Conservation (phyloP, 1,140 invertebrate genomes). For the Phymorhynchus buccinoides region DNA sequence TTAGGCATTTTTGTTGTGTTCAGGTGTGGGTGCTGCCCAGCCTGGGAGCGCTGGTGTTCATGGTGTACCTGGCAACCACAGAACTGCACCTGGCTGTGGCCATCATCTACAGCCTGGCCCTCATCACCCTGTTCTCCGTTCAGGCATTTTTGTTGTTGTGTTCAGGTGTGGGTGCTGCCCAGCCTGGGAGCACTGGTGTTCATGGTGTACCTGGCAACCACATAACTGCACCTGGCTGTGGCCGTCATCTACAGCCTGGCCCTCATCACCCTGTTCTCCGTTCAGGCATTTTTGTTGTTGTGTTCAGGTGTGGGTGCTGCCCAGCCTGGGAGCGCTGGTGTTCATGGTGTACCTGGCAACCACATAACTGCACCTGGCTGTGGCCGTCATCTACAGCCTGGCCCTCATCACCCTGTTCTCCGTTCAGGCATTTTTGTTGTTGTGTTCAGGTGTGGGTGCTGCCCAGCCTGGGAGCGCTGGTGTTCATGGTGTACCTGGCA, state of each 20-base stretch:
- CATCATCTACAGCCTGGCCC: constrained; percentile 87
- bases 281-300: too few species aligned
- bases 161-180: constrained; percentile 85
- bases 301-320: constrained; percentile 85
- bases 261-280: constrained; percentile 87
- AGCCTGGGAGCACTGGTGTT: constrained; percentile 84
- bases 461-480: constrained; percentile 84
- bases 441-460: constrained; percentile 84
- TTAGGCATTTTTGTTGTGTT: too few species aligned
- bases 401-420: constrained; percentile 89
- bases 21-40: constrained; percentile 87
- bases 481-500: constrained; percentile 84
- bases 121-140: constrained; percentile 88
- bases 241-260: constrained; percentile 89
- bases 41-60: constrained; percentile 81
- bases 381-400: constrained; percentile 87
- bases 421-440: too few species aligned
- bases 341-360: constrained; percentile 83
- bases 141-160: too few species aligned
- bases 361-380: constrained; percentile 83
- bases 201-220: constrained; percentile 82
- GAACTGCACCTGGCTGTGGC: constrained; percentile 85
- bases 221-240: constrained; percentile 83
- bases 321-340: constrained; percentile 84
- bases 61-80: constrained; percentile 82